Base-by-base conservation (phyloP, 2,888 invertebrate genomes). In the Germaria angustata region DNA sequence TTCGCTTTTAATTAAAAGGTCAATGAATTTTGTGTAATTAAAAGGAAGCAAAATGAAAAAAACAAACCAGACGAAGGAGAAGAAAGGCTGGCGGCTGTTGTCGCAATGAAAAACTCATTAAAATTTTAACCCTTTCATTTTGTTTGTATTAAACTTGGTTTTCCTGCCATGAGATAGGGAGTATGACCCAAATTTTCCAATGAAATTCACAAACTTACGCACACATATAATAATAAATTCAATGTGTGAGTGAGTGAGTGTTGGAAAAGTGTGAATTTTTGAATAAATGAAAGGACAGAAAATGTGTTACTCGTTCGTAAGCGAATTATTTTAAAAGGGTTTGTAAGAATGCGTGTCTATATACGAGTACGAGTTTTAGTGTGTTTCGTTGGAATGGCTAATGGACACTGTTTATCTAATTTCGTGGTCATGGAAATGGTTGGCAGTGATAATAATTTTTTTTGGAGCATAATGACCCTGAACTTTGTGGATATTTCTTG, bases 221-320 rank as follows among this genome's bases (percentile, higher is more conserved):
- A 55, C 24, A 55, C 55, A 55, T 17, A 55, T 17, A 55, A 36
- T 17, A 57, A 49, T 17, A 46, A n/a, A n/a, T n/a, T n/a, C n/a
- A n/a, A n/a, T n/a, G n/a, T 17, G 15, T 17, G 39, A 20, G n/a
- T 51, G 15, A n/a, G 11, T 11, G n/a, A 41, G 46, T 49, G 75
- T 65, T 75, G 49, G 46, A 61, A 81, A 81, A 81, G 81, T 81
- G 81, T 81, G 76, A 81, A 81, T 44, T 72, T 76, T 76, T 66
- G 57, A 66, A 76, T 76, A 76, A 81, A 76, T 76, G 76, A 81
- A 81, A 81, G 65, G 81, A 81, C 76, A 81, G 55, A 80, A 76
- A 51, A 75, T 78, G 63, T 71, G 53, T 46, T 32, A 41, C 68
- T 75, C 13, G 44, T 65, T 34, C 55, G 69, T n/a, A n/a, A n/a